Evolutionary conservation across 2,113 vertebrate species (phyloP).

Genomic region (Cinclus mexicanus): DNA sequence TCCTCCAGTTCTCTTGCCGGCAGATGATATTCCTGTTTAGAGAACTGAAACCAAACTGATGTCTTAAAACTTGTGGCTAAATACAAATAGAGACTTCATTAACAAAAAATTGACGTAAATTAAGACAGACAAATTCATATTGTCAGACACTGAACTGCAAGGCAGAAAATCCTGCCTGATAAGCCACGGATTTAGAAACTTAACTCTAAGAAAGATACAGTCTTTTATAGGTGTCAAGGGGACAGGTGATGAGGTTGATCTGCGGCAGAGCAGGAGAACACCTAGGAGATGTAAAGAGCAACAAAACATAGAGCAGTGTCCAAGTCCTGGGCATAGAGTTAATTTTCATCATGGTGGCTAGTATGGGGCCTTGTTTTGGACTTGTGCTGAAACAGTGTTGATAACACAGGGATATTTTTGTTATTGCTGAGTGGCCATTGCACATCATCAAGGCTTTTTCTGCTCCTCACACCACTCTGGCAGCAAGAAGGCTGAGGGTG

Average conservation of each 20-base stretch:
- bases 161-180: background rate
- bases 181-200: background rate
- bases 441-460: background rate
- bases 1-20: background rate
- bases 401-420: background rate
- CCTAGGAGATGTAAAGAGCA: background rate
- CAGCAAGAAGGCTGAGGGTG: rapidly evolving
- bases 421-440: background rate
- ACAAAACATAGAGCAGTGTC: background rate
- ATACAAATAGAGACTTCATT: background rate
- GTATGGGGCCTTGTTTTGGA: background rate
- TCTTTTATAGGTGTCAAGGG: background rate
- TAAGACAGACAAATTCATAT: background rate
- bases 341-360: background rate
- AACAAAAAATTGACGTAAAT: background rate
- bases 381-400: background rate
- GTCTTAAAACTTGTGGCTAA: background rate
- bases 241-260: background rate
- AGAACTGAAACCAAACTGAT: background rate
- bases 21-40: background rate
- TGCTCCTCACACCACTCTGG: background rate
- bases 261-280: background rate
- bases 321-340: background rate
- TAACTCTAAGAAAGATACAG: background rate
- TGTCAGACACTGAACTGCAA: background rate